A percentile compares a stretch with the other conserved stretches of the same genome.
Conservation (phyloP, 2,797 vertebrate species). For the Sebastes paucispinis region DNA sequence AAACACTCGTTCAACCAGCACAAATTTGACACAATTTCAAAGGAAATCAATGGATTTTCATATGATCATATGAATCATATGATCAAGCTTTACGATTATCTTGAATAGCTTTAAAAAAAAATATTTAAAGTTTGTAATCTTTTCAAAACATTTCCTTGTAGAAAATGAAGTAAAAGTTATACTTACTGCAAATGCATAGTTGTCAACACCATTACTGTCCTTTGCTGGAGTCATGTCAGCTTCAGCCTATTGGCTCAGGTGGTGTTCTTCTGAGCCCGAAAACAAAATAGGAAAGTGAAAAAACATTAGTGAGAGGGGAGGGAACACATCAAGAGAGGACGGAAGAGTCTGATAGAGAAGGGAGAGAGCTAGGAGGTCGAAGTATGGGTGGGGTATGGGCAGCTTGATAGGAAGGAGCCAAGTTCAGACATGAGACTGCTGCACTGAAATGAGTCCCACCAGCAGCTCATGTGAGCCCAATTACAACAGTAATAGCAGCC, state of each 20-base stretch:
- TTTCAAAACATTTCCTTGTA: background rate
- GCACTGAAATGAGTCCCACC: constrained; percentile 67
- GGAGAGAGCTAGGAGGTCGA: constrained; percentile 1
- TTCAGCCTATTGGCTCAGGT: constrained; percentile 25
- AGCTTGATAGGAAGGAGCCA: background rate
- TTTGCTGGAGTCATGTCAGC: constrained; percentile 78
- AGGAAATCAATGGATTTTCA: background rate
- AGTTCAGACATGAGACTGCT: constrained; percentile 64
- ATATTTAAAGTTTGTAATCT: background rate
- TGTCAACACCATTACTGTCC: constrained; percentile 80
- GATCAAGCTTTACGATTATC: background rate
- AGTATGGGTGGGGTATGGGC: background rate
- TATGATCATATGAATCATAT: background rate
- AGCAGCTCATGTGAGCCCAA: constrained; percentile 84
- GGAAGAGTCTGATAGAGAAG: background rate
- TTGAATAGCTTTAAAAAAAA: background rate
- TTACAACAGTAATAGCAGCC: constrained; percentile 79
- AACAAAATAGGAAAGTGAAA: constrained; percentile 25
- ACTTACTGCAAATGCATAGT: constrained; percentile 87
- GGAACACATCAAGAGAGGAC: constrained; percentile 8
- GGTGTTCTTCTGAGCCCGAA: constrained; percentile 10
- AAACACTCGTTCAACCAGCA: background rate
- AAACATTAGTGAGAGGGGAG: constrained; percentile 20
- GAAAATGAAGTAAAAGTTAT: background rate
- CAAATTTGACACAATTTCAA: background rate